Percentiles rank a stretch among this genome's conserved stretches.
Evolutionary conservation across 2,797 vertebrate genomes (phyloP).

Genomic region (Leontocebus nigricollis): DNA sequence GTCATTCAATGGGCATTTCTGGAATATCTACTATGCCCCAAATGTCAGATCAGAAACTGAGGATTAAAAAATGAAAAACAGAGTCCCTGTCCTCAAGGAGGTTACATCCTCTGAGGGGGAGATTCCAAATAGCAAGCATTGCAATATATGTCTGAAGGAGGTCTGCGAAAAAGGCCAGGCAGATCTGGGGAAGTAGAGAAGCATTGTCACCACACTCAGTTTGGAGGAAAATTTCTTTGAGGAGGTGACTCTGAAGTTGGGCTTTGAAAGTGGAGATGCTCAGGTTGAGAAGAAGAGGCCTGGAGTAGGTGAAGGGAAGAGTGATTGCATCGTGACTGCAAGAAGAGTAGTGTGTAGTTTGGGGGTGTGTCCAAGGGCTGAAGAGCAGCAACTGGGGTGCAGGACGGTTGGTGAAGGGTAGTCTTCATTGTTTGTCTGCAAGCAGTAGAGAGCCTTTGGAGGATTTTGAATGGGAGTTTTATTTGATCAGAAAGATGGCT

Average conservation of each 20-base stretch:
- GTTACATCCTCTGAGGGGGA: fast-evolving
- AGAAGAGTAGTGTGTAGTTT: neutral
- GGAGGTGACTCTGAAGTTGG: neutral
- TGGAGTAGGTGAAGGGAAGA: neutral
- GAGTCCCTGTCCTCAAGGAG: neutral
- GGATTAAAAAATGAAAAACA: neutral
- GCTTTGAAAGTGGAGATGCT: neutral
- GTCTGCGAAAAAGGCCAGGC: neutral
- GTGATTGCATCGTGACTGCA: fast-evolving
- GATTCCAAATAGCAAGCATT: neutral
- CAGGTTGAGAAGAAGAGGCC: neutral
- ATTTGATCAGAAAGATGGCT: neutral
- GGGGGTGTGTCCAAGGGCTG: neutral
- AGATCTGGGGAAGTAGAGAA: neutral
- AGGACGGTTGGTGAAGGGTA: too few species aligned
- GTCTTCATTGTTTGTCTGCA: neutral
- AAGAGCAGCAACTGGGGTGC: neutral
- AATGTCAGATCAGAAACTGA: neutral
- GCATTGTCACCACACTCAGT: neutral
- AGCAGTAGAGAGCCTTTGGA: neutral
- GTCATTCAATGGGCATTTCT: neutral
- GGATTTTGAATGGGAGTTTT: neutral
- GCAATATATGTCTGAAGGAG: too few species aligned
- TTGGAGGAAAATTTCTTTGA: neutral
- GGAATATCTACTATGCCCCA: neutral